These are phyloP conservation scores for Callipepla squamata DNA, from an alignment of 2,113 vertebrate genomes.

Conservation along the genomic window DNA sequence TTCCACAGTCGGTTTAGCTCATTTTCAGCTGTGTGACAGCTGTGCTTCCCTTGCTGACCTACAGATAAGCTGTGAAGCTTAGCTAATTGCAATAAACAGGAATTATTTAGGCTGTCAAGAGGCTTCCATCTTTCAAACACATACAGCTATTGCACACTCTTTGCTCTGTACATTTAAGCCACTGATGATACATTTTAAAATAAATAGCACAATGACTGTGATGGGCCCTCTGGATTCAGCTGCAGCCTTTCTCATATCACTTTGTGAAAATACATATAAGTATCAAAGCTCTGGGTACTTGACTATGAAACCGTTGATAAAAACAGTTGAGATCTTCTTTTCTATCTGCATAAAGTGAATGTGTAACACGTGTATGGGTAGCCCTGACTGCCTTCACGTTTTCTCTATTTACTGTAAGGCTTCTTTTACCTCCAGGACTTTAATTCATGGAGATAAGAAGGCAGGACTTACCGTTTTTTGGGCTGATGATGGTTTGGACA, in stretches of 20 bases:
- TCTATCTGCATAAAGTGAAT: neutral
- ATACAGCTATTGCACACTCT: neutral
- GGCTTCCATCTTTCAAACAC: neutral
- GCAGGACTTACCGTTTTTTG: slow-evolving; percentile 96
- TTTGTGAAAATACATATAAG: neutral
- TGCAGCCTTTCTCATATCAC: neutral
- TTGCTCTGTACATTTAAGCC: neutral
- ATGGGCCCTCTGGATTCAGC: neutral
- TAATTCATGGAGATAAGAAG: slow-evolving; percentile 94
- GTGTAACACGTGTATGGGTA: neutral
- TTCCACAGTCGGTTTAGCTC: neutral
- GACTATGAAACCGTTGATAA: neutral
- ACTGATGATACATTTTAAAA: neutral
- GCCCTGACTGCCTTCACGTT: neutral
- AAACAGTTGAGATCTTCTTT: neutral
- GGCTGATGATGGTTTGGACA: slow-evolving; percentile 97
- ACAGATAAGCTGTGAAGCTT: neutral
- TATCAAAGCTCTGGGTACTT: neutral
- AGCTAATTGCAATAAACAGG: neutral
- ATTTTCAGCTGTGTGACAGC: neutral
- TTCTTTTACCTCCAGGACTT: slow-evolving; percentile 83
- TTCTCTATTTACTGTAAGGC: neutral
- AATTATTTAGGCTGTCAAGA: neutral
- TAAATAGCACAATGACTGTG: neutral
- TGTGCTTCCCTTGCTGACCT: neutral